These are phyloP conservation scores for Eremophila alpestris DNA, from an alignment of 2,797 vertebrate species.

Conservation along the genomic window DNA sequence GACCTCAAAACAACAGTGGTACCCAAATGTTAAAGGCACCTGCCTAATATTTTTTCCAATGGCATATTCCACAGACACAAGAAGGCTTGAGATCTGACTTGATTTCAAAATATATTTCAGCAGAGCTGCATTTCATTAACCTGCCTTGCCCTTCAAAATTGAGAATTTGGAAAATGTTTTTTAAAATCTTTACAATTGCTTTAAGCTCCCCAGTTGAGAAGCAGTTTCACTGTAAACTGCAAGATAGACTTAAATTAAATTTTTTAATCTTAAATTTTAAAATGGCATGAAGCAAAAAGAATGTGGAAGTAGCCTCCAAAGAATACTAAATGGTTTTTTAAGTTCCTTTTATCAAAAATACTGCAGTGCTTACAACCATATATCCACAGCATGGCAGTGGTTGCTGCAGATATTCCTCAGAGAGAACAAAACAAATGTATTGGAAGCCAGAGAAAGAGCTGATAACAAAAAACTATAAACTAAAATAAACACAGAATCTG, in stretches of 20 bases:
- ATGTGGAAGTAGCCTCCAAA: background rate
- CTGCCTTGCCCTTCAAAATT: background rate
- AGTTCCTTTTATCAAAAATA: background rate
- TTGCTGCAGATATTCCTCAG: constrained; percentile 10
- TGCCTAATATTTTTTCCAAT: background rate
- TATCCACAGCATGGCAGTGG: background rate
- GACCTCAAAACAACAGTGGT: background rate
- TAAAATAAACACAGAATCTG: background rate
- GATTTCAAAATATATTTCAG: background rate
- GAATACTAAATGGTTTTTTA: background rate
- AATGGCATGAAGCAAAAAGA: background rate
- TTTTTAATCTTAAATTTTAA: background rate
- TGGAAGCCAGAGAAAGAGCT: background rate
- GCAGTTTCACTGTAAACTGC: background rate
- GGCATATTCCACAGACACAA: background rate
- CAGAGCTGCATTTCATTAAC: background rate
- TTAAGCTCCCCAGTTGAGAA: background rate
- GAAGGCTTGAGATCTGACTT: background rate
- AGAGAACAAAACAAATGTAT: background rate
- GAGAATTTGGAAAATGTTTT: background rate
- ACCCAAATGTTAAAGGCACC: background rate
- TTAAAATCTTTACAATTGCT: background rate
- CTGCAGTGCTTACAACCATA: background rate
- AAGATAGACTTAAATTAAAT: background rate
- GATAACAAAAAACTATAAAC: background rate